A percentile compares a stretch with the other conserved stretches of the same genome.
Evolutionary conservation across 2,888 invertebrate genomes (phyloP).

Genomic region (Trachelus stipa): DNA sequence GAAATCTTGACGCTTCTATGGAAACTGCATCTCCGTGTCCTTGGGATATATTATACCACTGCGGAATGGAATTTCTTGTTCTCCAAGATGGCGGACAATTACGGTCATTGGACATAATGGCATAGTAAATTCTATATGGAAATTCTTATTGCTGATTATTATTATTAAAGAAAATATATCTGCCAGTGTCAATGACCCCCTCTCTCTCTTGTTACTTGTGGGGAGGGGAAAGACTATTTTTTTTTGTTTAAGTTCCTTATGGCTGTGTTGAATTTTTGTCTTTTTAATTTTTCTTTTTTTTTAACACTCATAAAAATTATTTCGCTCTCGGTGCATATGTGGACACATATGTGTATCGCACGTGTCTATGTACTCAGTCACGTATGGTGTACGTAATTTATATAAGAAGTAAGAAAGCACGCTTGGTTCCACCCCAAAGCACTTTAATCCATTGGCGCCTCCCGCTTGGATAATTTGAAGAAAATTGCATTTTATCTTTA

Average conservation of each 20-base stretch:
- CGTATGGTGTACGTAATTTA: slow-evolving; percentile 64
- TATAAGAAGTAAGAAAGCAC: slow-evolving; percentile 60
- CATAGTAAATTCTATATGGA: neutral
- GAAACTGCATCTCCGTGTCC: neutral
- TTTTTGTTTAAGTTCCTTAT: neutral
- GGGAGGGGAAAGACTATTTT: neutral
- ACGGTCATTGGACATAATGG: neutral
- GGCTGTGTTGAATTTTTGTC: neutral
- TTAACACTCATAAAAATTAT: slow-evolving; percentile 39
- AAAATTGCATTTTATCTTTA: neutral
- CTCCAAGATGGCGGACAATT: neutral
- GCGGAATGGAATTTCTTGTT: neutral
- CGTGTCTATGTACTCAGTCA: slow-evolving; percentile 27
- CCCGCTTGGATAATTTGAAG: slow-evolving; percentile 6
- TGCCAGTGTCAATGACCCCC: neutral
- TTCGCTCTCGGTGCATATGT: slow-evolving; percentile 40
- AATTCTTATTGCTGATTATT: neutral
- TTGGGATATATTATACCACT: neutral
- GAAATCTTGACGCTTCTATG: slow-evolving; percentile 12
- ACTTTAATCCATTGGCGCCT: slow-evolving; percentile 61
- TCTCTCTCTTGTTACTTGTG: neutral
- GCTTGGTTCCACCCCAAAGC: slow-evolving; percentile 66
- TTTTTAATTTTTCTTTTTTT: no score
- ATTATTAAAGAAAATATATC: neutral
- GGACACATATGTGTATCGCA: slow-evolving; percentile 24